Base-by-base conservation (phyloP, 2,888 invertebrate species). In the Oscheius sp. region DNA sequence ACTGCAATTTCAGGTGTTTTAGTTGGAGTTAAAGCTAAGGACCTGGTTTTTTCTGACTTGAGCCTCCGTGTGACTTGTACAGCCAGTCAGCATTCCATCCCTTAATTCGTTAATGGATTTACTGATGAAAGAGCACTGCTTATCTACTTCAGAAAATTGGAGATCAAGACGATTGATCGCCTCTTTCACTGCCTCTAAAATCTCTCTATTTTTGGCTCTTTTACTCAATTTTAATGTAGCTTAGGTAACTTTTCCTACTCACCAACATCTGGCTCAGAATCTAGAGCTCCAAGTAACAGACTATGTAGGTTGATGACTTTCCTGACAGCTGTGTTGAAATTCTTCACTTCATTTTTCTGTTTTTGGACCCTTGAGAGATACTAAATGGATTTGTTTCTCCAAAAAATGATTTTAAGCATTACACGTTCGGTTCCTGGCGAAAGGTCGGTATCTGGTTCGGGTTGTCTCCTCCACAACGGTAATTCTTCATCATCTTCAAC, bases 101-200 rank as follows among this genome's bases (percentile, higher is more conserved):
- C 34, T 55, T 20, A 55, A 17, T 2, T 33, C 55, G 34, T 34
- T 55, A 8, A 55, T 29, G 4, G 33, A 1, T n/a, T 29, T 27
- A 55, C n/a, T 12, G 1, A 55, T 31, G 4, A 23, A 31, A 8
- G 17, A 15, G 34, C 33, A 31, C 31, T 33, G 31, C 17, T 34
- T 55, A 10, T 55, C 55, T 20, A 55, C 55, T 10, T 55, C 55
- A 23, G 33, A 10, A 20, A 55, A 34, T 3, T 55, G 33, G 3
- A 29, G 17, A 33, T 55, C 55, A 2, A 55, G 20, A n/a, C 55
- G 33, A 8, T n/a, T 33, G 55, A 55, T 55, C 2, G 55, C 55
- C 23, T 55, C 55, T 20, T 55, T 17, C 10, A 55, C 55, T 8
- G 55, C 55, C 8, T 55, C 55, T 55, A 17, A 34, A 25, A 33